These are phyloP conservation scores for Crenuchus spilurus DNA, from an alignment of 2,797 vertebrate genomes.

Conservation along the genomic window DNA sequence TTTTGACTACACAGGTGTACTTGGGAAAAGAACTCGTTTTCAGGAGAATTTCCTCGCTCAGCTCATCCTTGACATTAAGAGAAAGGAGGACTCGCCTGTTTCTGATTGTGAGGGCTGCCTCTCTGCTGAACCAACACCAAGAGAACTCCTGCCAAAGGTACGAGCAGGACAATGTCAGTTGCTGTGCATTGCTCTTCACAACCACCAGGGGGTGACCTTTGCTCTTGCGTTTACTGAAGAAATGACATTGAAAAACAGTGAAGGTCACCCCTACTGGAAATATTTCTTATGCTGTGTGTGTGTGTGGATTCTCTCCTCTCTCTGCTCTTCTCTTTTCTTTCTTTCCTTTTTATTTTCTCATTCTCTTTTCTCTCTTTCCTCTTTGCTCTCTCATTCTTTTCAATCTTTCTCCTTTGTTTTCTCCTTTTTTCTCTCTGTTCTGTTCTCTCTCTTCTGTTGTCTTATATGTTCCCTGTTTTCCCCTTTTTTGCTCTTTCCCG, in stretches of 20 bases:
- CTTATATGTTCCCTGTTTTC: too few species aligned
- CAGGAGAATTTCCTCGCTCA: slow-evolving; percentile 92
- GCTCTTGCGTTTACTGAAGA: slow-evolving; percentile 39
- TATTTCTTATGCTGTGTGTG: slow-evolving; percentile 21
- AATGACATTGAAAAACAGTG: slow-evolving; percentile 33
- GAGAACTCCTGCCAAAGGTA: slow-evolving; percentile 86
- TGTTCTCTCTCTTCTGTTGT: slow-evolving; percentile 9
- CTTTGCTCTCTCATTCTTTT: too few species aligned
- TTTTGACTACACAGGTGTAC: slow-evolving; percentile 78
- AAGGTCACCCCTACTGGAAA: slow-evolving; percentile 26
- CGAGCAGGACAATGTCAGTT: background rate
- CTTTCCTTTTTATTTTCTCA: background rate
- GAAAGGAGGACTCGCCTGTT: slow-evolving; percentile 65
- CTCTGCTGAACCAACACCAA: slow-evolving; percentile 80
- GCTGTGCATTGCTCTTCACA: slow-evolving; percentile 43
- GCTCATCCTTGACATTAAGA: slow-evolving; percentile 88
- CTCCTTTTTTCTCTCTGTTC: background rate
- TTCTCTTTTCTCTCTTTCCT: slow-evolving; percentile 9
- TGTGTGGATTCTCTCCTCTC: too few species aligned
- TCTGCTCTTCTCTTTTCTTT: too few species aligned
- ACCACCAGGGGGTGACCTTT: slow-evolving; percentile 65
- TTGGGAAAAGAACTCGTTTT: slow-evolving; percentile 96
- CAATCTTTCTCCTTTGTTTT: too few species aligned
- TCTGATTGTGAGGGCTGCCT: slow-evolving; percentile 58
- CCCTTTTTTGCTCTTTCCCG: too few species aligned